Conservation (phyloP, 2,888 invertebrate species). For the Stegana nigrithorax region DNA sequence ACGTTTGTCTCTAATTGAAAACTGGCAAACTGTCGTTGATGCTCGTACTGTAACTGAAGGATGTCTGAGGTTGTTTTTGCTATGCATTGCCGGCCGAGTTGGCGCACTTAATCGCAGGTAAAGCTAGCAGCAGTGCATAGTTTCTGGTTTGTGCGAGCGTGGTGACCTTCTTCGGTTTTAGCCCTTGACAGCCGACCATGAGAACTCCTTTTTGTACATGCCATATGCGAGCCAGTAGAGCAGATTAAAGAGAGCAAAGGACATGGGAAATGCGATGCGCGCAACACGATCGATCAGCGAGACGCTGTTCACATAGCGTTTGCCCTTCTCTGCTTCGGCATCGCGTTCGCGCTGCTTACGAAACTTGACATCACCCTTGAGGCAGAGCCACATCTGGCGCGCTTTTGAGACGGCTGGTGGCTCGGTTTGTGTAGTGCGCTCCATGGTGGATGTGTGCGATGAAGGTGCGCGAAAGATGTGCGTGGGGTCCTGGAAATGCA, state of each 20-base stretch:
- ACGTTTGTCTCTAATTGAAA: too few species aligned
- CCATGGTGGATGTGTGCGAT: slow-evolving; percentile 76
- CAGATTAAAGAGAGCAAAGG: slow-evolving; percentile 86
- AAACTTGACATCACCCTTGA: slow-evolving; percentile 82
- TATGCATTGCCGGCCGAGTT: too few species aligned
- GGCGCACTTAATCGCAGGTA: too few species aligned
- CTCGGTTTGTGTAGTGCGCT: slow-evolving; percentile 87
- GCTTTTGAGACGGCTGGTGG: slow-evolving; percentile 78
- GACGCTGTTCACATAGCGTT: slow-evolving; percentile 85
- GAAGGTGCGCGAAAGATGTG: slow-evolving; percentile 65
- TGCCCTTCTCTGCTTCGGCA: slow-evolving; percentile 71
- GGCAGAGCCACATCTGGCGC: slow-evolving; percentile 84
- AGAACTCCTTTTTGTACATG: slow-evolving; percentile 73
- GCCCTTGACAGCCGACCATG: slow-evolving; percentile 58
- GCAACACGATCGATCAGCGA: slow-evolving; percentile 87
- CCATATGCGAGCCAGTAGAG: slow-evolving; percentile 91
- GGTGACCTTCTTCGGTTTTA: slow-evolving; percentile 19
- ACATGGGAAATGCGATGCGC: slow-evolving; percentile 84
- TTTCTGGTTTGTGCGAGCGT: neutral
- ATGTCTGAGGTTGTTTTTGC: too few species aligned
- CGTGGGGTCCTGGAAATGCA: slow-evolving; percentile 64
- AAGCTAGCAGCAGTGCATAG: too few species aligned
- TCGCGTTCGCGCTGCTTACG: slow-evolving; percentile 81
- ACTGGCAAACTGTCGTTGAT: too few species aligned
- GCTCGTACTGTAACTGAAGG: neutral